Conservation (phyloP, 1,140 invertebrate species). For the Cyclargus thomasi region DNA sequence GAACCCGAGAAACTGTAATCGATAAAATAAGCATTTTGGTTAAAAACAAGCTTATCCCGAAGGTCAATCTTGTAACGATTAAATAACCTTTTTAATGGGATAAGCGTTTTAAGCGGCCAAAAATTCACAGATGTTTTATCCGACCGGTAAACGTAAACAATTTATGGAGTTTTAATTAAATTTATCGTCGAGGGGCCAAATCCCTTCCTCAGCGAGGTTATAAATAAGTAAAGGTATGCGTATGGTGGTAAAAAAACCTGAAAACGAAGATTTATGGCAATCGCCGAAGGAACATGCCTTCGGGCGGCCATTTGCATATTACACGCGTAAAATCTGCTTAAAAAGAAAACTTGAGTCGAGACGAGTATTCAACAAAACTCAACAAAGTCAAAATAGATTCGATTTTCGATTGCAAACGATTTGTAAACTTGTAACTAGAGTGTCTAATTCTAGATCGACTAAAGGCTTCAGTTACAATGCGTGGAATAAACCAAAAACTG, state of each 20-base stretch:
- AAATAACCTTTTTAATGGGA: not conserved
- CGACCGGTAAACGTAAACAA: not conserved
- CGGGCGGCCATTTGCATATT: not conserved
- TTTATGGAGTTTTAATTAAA: conserved; percentile 1
- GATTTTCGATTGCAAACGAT: too few relatives aligned
- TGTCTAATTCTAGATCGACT: too few relatives aligned
- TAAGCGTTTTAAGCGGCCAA: not conserved
- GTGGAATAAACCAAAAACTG: too few relatives aligned
- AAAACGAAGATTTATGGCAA: not conserved
- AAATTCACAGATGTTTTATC: conserved; percentile 1
- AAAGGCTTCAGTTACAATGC: too few relatives aligned
- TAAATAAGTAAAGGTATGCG: not conserved
- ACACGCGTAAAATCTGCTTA: not conserved
- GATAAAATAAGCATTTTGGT: too few relatives aligned
- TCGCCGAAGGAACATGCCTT: not conserved
- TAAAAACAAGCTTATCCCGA: too few relatives aligned
- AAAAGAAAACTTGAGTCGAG: not conserved
- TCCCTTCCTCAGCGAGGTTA: not conserved
- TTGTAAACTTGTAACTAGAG: too few relatives aligned
- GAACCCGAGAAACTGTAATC: too few relatives aligned
- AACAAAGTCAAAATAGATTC: too few relatives aligned
- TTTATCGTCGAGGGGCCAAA: not conserved
- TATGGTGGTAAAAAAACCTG: not conserved
- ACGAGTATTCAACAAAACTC: too few relatives aligned
- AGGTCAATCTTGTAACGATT: not conserved